Percentiles rank a stretch among this genome's conserved stretches.
Evolutionary conservation across 2,113 vertebrate species (phyloP).

Genomic region (Eira barbara): DNA sequence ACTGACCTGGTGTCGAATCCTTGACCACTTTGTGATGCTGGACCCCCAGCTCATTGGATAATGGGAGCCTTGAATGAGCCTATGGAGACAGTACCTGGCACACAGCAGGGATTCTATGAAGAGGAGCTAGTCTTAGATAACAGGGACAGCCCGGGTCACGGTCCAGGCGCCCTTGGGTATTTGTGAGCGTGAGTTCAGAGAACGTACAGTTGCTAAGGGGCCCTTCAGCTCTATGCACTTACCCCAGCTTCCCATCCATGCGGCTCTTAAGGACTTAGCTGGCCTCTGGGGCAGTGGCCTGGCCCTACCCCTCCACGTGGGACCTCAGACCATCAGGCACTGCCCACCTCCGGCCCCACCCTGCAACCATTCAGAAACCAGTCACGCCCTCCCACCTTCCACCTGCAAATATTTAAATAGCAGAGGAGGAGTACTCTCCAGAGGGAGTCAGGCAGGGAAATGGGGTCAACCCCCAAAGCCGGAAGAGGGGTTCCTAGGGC

Average conservation of each 20-base stretch:
- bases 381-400: rapidly evolving
- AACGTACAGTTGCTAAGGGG: not conserved
- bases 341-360: not conserved
- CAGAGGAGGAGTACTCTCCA: not conserved
- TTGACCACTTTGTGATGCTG: no score
- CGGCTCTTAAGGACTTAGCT: not conserved
- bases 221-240: rapidly evolving
- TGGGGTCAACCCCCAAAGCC: not conserved
- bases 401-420: slow-evolving; percentile 68
- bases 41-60: not conserved
- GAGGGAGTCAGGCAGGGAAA: not conserved
- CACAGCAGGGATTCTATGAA: not conserved
- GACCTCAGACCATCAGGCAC: not conserved
- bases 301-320: not conserved
- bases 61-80: not conserved
- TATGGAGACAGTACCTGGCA: not conserved
- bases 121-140: rapidly evolving
- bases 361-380: not conserved
- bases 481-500: not conserved
- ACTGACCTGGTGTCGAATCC: not conserved
- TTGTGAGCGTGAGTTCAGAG: not conserved
- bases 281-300: not conserved
- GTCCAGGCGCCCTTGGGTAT: not conserved
- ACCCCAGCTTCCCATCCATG: no score
- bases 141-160: not conserved